Evolutionary conservation across 1,140 invertebrate species (phyloP).

Genomic region (Drosophila setifemur): DNA sequence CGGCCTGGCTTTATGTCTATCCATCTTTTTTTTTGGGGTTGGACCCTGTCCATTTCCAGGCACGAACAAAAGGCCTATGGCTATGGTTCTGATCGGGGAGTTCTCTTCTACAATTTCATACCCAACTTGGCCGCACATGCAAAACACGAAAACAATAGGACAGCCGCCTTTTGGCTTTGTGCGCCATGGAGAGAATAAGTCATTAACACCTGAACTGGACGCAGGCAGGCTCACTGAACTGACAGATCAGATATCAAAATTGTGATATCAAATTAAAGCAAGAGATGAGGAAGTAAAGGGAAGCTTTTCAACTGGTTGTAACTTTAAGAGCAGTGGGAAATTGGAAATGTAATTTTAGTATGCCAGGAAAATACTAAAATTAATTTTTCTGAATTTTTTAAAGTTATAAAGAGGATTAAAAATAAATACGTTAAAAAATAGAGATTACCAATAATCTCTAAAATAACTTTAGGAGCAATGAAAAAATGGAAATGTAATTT

Average conservation of each 20-base stretch:
- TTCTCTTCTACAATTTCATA: constrained; percentile 50
- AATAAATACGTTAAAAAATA: too few relatives aligned
- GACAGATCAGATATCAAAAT: constrained; percentile 62
- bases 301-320: background rate
- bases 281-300: background rate
- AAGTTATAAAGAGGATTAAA: too few relatives aligned
- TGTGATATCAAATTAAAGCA: background rate
- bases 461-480: too few relatives aligned
- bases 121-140: constrained; percentile 56
- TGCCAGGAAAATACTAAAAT: too few relatives aligned
- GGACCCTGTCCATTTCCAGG: constrained; percentile 41
- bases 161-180: constrained; percentile 8
- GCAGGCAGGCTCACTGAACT: constrained; percentile 53
- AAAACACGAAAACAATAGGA: constrained; percentile 36
- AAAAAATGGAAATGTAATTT: too few relatives aligned
- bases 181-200: constrained; percentile 46
- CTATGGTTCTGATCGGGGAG: background rate
- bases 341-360: too few relatives aligned
- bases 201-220: constrained; percentile 73
- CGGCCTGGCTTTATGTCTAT: constrained; percentile 24
- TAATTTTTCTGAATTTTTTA: background rate
- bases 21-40: constrained; percentile 58
- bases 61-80: constrained; percentile 55
- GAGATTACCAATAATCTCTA: too few relatives aligned
- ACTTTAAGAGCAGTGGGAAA: too few relatives aligned